These are phyloP conservation scores for Zapus hudsonius DNA, from an alignment of 2,113 vertebrate species.

Conservation along the genomic window DNA sequence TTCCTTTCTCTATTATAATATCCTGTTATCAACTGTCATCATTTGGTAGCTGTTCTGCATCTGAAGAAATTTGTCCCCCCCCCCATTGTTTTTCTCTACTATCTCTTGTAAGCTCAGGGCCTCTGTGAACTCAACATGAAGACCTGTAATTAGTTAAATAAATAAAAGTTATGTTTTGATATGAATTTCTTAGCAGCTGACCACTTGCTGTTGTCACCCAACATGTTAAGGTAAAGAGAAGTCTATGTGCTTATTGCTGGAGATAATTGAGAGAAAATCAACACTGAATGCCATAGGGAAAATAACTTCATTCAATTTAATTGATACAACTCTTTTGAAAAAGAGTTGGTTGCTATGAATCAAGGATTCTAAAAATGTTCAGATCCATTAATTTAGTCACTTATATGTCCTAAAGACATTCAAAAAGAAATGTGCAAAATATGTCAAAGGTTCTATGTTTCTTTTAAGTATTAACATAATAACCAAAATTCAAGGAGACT, in stretches of 20 bases:
- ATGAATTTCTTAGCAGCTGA: neutral
- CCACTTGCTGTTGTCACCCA: neutral
- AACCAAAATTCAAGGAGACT: neutral
- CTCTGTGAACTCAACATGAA: neutral
- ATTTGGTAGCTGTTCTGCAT: neutral
- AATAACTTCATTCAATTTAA: neutral
- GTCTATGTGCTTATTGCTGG: neutral
- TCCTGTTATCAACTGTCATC: neutral
- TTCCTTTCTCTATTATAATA: neutral
- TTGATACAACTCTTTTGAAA: neutral
- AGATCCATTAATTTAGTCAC: neutral
- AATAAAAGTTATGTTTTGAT: neutral
- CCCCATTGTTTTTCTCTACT: neutral
- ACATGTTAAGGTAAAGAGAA: neutral
- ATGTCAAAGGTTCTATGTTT: neutral
- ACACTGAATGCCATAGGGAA: neutral
- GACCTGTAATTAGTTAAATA: neutral
- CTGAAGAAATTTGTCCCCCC: neutral
- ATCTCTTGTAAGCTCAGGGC: neutral
- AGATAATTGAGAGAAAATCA: neutral
- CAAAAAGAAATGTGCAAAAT: neutral
- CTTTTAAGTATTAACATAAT: neutral
- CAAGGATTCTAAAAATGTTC: neutral
- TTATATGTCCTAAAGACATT: conserved; percentile 21
- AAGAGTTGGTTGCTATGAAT: conserved; percentile 1